Percentiles rank a stretch among this genome's conserved stretches.
These are phyloP conservation scores for Pholis gunnellus DNA, from an alignment of 2,113 vertebrate species.

Conservation along the genomic window DNA sequence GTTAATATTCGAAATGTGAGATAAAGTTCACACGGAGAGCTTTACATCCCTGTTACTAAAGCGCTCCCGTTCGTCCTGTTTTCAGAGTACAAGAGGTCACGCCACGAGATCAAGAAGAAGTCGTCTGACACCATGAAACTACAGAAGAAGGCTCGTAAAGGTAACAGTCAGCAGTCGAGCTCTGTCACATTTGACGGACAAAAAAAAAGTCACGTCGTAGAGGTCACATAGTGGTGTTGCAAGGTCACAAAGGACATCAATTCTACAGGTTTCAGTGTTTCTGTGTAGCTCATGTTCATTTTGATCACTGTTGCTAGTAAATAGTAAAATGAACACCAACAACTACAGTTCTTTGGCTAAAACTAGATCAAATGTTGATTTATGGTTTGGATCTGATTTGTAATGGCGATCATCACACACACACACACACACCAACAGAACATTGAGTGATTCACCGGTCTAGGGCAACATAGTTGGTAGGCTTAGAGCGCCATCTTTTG, in stretches of 20 bases:
- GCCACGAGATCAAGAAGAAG: conserved; percentile 99
- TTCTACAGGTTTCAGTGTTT: background rate
- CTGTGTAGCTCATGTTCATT: background rate
- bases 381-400: background rate
- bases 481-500: conserved; percentile 63
- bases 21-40: background rate
- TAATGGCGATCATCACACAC: background rate
- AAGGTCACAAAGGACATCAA: background rate
- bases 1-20: background rate
- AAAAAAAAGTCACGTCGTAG: conserved; percentile 2
- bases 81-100: conserved; percentile 96
- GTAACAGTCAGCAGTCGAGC: conserved; percentile 73
- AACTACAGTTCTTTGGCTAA: background rate
- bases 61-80: conserved; percentile 28
- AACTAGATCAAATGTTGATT: background rate
- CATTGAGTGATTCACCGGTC: background rate
- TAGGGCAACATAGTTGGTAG: background rate
- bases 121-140: conserved; percentile 98
- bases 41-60: conserved; percentile 47
- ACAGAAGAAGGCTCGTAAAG: conserved; percentile 98
- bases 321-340: background rate
- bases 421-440: background rate
- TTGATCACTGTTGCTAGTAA: background rate
- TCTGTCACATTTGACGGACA: background rate
- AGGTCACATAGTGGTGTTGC: background rate